A percentile compares a stretch with the other conserved stretches of the same genome.
These are phyloP conservation scores for Stenurella melanura DNA, from an alignment of 2,888 invertebrate species.

Conservation along the genomic window DNA sequence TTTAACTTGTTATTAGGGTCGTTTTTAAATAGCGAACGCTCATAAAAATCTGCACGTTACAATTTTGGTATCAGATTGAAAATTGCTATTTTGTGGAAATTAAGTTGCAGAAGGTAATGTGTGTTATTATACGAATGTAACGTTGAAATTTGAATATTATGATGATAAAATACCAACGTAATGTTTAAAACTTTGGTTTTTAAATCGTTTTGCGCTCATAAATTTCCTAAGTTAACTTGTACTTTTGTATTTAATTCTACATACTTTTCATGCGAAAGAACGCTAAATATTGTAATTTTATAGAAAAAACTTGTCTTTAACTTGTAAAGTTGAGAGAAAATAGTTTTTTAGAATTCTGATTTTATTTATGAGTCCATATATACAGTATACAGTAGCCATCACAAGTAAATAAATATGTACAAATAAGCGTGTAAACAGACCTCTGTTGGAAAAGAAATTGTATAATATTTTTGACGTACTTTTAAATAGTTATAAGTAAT, in stretches of 20 bases:
- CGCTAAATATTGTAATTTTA: background rate
- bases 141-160: slow-evolving; percentile 68
- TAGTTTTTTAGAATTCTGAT: background rate
- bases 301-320: background rate
- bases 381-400: background rate
- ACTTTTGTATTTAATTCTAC: slow-evolving; percentile 5
- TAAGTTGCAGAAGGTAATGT: slow-evolving; percentile 71
- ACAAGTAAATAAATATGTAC: background rate
- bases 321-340: background rate
- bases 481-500: too few species aligned
- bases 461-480: too few species aligned
- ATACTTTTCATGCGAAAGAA: slow-evolving; percentile 8
- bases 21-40: slow-evolving; percentile 66
- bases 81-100: slow-evolving; percentile 73
- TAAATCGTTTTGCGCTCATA: slow-evolving; percentile 28
- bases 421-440: too few species aligned
- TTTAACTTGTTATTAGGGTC: slow-evolving; percentile 68
- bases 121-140: slow-evolving; percentile 68
- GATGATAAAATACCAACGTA: slow-evolving; percentile 36
- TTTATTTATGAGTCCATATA: background rate
- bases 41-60: slow-evolving; percentile 68
- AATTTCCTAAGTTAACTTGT: slow-evolving; percentile 13
- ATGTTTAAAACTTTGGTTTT: slow-evolving; percentile 41
- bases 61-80: slow-evolving; percentile 73
- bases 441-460: too few species aligned